Evolutionary conservation across 2,888 invertebrate genomes (phyloP).

Genomic region (Ichneumoninae sp.): DNA sequence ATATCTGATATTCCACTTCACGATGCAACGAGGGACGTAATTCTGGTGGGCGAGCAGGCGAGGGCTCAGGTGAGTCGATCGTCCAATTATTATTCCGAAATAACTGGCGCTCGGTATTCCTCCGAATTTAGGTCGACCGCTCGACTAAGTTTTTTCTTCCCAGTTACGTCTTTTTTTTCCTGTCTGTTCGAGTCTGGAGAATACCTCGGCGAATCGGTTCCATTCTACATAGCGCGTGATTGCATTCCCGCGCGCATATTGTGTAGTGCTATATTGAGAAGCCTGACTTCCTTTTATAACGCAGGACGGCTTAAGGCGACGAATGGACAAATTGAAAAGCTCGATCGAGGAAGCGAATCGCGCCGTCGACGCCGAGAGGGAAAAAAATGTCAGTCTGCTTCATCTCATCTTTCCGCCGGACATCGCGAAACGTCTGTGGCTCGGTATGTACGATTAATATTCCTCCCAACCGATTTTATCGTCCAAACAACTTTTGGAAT

Average conservation of each 20-base stretch:
- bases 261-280: background rate
- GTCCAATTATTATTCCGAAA: conserved; percentile 22
- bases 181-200: conserved; percentile 20
- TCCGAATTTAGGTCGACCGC: conserved; percentile 16
- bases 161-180: background rate
- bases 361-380: conserved; percentile 96
- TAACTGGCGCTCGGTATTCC: background rate
- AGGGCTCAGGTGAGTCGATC: conserved; percentile 91
- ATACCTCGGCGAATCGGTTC: conserved; percentile 18
- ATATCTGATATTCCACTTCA: conserved; percentile 98
- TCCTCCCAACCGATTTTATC: background rate
- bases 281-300: conserved; percentile 68
- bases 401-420: conserved; percentile 98
- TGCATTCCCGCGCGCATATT: conserved; percentile 25
- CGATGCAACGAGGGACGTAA: conserved; percentile 97
- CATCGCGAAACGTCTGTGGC: conserved; percentile 96
- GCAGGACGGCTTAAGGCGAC: conserved; percentile 93
- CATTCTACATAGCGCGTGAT: conserved; percentile 20
- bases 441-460: conserved; percentile 87
- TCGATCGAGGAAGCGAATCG: conserved; percentile 97
- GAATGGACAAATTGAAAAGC: conserved; percentile 97
- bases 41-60: conserved; percentile 97
- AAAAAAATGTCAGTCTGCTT: conserved; percentile 96
- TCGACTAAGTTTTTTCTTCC: conserved; percentile 8
- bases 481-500: too few relatives aligned